These are phyloP conservation scores for Scleropages formosus DNA, from an alignment of 2,797 vertebrate genomes.

Conservation along the genomic window DNA sequence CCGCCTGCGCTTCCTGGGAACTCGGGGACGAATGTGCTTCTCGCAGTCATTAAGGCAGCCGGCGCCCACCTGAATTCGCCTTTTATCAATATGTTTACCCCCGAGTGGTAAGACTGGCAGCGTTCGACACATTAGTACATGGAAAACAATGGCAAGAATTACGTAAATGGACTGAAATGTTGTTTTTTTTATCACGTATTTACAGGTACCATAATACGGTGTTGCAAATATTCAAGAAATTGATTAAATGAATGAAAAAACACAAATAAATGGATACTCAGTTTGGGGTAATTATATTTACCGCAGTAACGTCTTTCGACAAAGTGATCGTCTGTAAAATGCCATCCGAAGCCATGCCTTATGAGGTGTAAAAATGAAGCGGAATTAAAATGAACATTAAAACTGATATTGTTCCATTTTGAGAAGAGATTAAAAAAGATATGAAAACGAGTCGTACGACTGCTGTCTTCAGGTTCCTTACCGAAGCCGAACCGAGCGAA, in stretches of 20 bases:
- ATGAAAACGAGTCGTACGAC: no score
- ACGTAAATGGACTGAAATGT: not conserved
- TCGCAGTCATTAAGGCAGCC: conserved; percentile 38
- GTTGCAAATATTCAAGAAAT: no score
- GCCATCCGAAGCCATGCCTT: no score
- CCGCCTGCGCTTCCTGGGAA: conserved; percentile 47
- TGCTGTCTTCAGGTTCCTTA: not conserved
- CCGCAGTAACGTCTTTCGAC: no score
- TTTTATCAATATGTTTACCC: conserved; percentile 24
- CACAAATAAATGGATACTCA: no score
- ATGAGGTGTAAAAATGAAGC: no score
- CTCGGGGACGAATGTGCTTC: conserved; percentile 67
- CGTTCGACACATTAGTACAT: not conserved
- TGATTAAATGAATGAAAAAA: no score
- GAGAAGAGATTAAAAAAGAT: no score
- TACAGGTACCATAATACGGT: not conserved
- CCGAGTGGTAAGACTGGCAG: not conserved
- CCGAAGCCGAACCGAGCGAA: not conserved
- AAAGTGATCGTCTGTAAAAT: no score
- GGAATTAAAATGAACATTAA: no score
- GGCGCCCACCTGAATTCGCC: conserved; percentile 16
- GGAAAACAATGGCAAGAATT: conserved; percentile 12
- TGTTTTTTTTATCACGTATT: not conserved
- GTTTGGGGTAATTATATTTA: no score
- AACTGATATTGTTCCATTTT: no score